phyloP scores from a whole-genome alignment of 2,113 vertebrate genomes.

The Cromileptes altivelis region DNA sequence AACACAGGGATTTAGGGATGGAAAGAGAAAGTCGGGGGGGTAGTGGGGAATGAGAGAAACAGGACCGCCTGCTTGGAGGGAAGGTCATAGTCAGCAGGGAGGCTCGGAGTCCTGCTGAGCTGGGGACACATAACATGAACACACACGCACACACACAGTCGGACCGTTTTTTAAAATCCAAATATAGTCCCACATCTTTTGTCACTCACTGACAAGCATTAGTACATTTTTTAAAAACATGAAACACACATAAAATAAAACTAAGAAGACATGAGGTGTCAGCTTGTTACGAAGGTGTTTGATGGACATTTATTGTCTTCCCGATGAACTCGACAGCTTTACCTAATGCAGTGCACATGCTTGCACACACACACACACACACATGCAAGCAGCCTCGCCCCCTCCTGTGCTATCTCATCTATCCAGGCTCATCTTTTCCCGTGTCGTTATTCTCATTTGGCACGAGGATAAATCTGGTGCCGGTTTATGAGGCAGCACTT shows the following conservation, averaged over 20 bases:
- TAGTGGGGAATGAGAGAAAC: slow-evolving; percentile 9
- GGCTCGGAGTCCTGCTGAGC: slow-evolving; percentile 58
- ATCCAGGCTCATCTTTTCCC: slow-evolving; percentile 35
- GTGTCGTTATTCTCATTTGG: slow-evolving; percentile 62
- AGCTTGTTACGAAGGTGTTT: slow-evolving; percentile 22
- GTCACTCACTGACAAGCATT: neutral
- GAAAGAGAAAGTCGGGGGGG: neutral
- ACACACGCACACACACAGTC: neutral
- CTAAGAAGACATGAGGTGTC: neutral
- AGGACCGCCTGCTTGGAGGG: slow-evolving; percentile 54
- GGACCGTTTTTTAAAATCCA: neutral
- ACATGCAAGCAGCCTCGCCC: neutral
- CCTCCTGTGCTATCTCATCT: slow-evolving; percentile 9
- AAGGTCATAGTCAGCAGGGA: slow-evolving; percentile 74
- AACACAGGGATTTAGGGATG: slow-evolving; percentile 39
- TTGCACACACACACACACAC: neutral
- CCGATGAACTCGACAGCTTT: slow-evolving; percentile 18
- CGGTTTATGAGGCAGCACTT: slow-evolving; percentile 63
- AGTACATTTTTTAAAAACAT: neutral
- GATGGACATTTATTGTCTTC: slow-evolving; percentile 47
- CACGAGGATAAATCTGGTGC: slow-evolving; percentile 61
- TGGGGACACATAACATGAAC: slow-evolving; percentile 25
- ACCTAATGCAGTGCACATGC: neutral
- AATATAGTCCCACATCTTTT: slow-evolving; percentile 14
- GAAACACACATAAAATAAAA: slow-evolving; percentile 2